Base-by-base conservation (phyloP, 2,797 vertebrate species). In the Acipenser oxyrinchus region DNA sequence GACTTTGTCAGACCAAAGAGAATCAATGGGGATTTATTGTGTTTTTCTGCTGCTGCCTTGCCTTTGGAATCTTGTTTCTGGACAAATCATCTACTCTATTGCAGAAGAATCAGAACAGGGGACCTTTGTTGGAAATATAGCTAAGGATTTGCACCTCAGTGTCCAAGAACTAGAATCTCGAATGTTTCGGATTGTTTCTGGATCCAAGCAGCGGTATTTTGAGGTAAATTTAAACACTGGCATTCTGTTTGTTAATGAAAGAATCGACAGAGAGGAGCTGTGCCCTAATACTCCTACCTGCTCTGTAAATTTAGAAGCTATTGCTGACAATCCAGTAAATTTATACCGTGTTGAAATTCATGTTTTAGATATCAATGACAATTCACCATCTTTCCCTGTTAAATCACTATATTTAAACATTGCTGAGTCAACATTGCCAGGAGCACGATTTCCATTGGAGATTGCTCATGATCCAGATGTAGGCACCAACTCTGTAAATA, bases 61-160 rank as follows among this genome's bases (percentile, higher is more conserved):
- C 79, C 66, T 82, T 9, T 72, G 63, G 75, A 63, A 74, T 18
- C 51, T 69, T 48, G 73, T 73, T 10, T 72, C 69, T 1, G 85
- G 83, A 51, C 87, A 85, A 53, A 74, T 89, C 50, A 82, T 81
- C 0, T 93, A 90, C 77, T 82, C 83, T 7, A 78, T 92, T 71
- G 79, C 78, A 4, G 90, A 92, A 79, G 92, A 92, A 71, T 77
- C 76, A 72, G 82, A 84, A 72, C 84, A 82, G 78, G 90, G 85
- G 63, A 83, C 87, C 6, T 76, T 85, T 12, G 82, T 92, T 63
- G 87, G 88, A 5, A 86, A 88, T 72, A 73, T 89, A 10, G 81
- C 86, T 1, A 86, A 86, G 72, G 88, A 89, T 75, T 74, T 88
- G 4, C 84, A 84, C 3, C 12, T 89, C 0, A 76, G 77, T 66